A percentile compares a stretch with the other conserved stretches of the same genome.
phyloP scores from a whole-genome alignment of 2,888 invertebrate species.

The Teleogryllus oceanicus region DNA sequence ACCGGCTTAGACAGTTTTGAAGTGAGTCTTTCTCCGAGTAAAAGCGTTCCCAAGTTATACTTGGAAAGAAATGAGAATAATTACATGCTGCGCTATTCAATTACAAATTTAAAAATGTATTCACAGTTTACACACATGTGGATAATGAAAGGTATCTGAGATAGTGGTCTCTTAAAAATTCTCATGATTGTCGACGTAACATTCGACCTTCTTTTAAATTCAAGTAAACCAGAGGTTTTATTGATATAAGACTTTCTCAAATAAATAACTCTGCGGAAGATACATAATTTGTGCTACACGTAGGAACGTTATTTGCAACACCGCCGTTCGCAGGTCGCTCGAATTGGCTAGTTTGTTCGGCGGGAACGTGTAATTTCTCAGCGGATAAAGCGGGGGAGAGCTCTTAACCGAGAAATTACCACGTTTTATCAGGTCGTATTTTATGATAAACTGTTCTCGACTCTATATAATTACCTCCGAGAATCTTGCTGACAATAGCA shows the following conservation, averaged over 20 bases:
- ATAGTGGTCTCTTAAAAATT: too few species aligned
- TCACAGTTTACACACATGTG: too few species aligned
- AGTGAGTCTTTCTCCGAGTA: too few species aligned
- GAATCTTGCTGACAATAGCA: constrained; percentile 6
- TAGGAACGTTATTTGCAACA: neutral
- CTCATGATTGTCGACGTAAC: too few species aligned
- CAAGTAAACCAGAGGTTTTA: too few species aligned
- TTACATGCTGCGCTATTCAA: too few species aligned
- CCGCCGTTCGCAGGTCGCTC: neutral
- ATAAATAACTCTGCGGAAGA: neutral
- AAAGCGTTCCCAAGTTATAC: too few species aligned
- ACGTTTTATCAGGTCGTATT: neutral
- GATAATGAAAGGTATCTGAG: too few species aligned
- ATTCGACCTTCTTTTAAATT: too few species aligned
- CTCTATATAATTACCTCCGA: neutral
- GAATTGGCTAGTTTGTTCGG: neutral
- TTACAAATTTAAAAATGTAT: too few species aligned
- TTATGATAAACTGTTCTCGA: neutral
- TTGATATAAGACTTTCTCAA: neutral
- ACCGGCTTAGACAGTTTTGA: too few species aligned
- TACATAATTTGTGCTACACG: neutral
- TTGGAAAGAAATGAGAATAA: too few species aligned
- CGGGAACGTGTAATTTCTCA: neutral
- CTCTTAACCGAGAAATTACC: neutral
- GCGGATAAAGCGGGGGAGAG: neutral